phyloP scores from a whole-genome alignment of 2,113 vertebrate species.

The Lepidothrix coronata region DNA sequence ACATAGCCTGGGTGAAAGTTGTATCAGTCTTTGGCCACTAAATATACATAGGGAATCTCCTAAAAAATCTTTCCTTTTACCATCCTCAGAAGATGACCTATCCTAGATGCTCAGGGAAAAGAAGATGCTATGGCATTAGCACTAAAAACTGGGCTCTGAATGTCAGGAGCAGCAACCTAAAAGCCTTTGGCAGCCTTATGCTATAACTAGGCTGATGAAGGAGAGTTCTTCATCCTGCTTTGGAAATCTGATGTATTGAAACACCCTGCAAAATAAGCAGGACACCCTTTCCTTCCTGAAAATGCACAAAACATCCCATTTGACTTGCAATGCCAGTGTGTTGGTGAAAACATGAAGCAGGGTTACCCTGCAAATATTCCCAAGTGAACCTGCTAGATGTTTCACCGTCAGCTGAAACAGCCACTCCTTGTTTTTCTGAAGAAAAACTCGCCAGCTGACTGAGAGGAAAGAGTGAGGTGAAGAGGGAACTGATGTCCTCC shows the following conservation, averaged over 20 bases:
- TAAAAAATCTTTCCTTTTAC: background rate
- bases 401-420: background rate
- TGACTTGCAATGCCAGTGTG: background rate
- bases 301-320: background rate
- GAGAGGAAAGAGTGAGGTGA: background rate
- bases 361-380: background rate
- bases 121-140: background rate
- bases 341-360: background rate
- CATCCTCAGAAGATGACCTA: background rate
- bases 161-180: background rate
- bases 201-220: background rate
- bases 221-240: background rate
- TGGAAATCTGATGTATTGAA: background rate
- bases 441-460: background rate
- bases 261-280: background rate
- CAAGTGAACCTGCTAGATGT: background rate
- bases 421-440: background rate
- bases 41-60: background rate
- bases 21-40: background rate
- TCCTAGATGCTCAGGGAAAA: background rate
- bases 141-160: background rate
- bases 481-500: background rate
- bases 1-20: background rate
- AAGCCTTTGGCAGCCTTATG: background rate
- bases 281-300: background rate